phyloP scores from a whole-genome alignment of 2,113 vertebrate genomes.

The Elgaria multicarinata region DNA sequence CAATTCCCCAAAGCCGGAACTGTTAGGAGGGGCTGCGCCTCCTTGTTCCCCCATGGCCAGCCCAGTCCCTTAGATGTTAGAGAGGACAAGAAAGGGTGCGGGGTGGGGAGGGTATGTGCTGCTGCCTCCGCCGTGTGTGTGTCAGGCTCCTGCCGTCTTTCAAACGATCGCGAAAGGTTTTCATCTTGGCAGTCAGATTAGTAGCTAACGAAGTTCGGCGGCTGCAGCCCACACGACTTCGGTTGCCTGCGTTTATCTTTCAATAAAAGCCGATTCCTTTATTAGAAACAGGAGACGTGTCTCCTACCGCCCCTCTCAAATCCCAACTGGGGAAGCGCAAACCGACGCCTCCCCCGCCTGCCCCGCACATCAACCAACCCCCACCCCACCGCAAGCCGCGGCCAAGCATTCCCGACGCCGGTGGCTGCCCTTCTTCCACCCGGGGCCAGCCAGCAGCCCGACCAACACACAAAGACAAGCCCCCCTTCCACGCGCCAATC shows the following conservation, averaged over 20 bases:
- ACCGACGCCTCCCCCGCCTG: slow-evolving; percentile 34
- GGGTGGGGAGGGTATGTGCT: neutral
- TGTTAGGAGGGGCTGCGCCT: slow-evolving; percentile 41
- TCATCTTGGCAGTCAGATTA: slow-evolving; percentile 67
- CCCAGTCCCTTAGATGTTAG: slow-evolving; percentile 49
- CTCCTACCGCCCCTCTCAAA: slow-evolving; percentile 69
- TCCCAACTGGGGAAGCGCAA: slow-evolving; percentile 65
- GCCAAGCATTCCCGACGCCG: neutral
- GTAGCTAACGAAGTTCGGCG: slow-evolving; percentile 71
- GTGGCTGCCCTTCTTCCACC: neutral
- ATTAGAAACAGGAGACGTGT: slow-evolving; percentile 75
- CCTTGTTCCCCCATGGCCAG: slow-evolving; percentile 50
- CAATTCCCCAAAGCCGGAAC: slow-evolving; percentile 69
- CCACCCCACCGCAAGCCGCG: neutral
- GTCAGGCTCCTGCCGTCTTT: slow-evolving; percentile 22
- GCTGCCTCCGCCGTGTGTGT: neutral
- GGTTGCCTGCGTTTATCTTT: slow-evolving; percentile 70
- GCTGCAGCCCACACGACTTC: slow-evolving; percentile 70
- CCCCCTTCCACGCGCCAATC: neutral
- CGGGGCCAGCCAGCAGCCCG: neutral
- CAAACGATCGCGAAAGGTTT: slow-evolving; percentile 59
- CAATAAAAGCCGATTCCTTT: slow-evolving; percentile 73
- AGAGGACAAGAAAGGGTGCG: neutral
- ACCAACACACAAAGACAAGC: neutral
- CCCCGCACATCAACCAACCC: neutral